phyloP scores from a whole-genome alignment of 2,888 invertebrate genomes.

The Macaria notata region DNA sequence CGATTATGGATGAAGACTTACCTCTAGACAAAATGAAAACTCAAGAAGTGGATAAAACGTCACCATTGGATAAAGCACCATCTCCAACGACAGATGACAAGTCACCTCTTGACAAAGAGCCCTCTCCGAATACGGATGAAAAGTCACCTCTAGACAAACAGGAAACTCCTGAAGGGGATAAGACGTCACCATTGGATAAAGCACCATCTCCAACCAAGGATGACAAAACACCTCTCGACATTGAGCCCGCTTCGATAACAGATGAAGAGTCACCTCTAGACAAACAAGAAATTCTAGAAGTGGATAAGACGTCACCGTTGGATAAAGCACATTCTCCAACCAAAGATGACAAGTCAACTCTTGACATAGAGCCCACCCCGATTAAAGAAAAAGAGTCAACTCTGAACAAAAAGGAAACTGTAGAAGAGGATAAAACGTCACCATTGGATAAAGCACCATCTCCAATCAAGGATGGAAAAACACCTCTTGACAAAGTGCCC shows the following conservation, averaged over 20 bases:
- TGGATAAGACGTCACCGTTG: slow-evolving; percentile 11
- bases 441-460: slow-evolving; percentile 9
- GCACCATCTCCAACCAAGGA: not conserved
- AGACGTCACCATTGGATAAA: not conserved
- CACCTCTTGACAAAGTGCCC: not conserved
- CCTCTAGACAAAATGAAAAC: not conserved
- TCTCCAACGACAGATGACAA: not conserved
- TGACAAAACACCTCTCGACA: not conserved
- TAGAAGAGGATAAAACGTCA: slow-evolving; percentile 21
- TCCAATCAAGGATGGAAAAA: not conserved
- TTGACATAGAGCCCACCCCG: slow-evolving; percentile 15
- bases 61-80: not conserved
- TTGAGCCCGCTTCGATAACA: not conserved
- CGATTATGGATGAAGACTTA: slow-evolving; percentile 17
- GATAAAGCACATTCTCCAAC: slow-evolving; percentile 24
- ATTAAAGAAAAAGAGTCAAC: slow-evolving; percentile 9
- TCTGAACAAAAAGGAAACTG: slow-evolving; percentile 17
- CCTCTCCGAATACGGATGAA: not conserved
- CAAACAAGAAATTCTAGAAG: not conserved
- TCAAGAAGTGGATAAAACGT: not conserved
- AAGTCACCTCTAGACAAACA: not conserved
- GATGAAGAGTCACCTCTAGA: not conserved
- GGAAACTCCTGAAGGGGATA: not conserved
- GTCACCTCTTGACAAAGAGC: not conserved
- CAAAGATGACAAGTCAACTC: slow-evolving; percentile 18